Base-by-base conservation (phyloP, 2,797 vertebrate species). In the Tenualosa ilisha region DNA sequence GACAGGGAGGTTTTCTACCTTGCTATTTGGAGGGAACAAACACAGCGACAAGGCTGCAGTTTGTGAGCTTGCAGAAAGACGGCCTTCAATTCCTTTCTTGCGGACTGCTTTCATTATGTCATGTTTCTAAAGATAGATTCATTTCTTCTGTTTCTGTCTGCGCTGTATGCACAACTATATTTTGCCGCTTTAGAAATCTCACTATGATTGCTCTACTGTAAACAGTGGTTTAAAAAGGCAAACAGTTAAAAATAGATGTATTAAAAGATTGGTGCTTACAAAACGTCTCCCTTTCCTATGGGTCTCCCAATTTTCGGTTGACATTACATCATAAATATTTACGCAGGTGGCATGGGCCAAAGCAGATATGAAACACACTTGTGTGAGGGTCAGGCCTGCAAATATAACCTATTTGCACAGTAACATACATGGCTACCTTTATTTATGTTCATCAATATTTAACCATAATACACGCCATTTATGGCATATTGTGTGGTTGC, bases 361-460 rank as follows among this genome's bases (percentile, higher is more conserved):
- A 61, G 84, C 59, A 82, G 88, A 90, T 87, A 72, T 61, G 82
- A 85, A 46, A 88, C 85, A 9, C 81, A 81, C 51, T 85, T 85
- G 65, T 82, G 68, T 85, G 22, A n/a, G 56, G 37, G 50, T 83
- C 37, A 15, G 43, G 40, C 40, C 20, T 79, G 6, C 7, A 5
- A 43, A 40, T 6, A 37, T 26, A 1, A 26, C 68, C 37, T 75
- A 6, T 84, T 84, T 24, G 59, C 83, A 82, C 72, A 20, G 84
- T 84, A 86, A 85, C 31, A 89, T 88, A 89, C 90, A 81, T 90
- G 86, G 91, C 3, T 88, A 88, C 91, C 24, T 49, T 88, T 43
- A 88, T 88, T 90, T 88, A 84, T 20, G 24, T 53, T 49, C 13
- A 40, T 83, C 24, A 46, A n/a, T 43, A 50, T 85, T 75, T 59